Percentiles rank a stretch among this genome's conserved stretches.
These are phyloP conservation scores for Hemaris fuciformis DNA, from an alignment of 2,888 invertebrate genomes.

Conservation along the genomic window DNA sequence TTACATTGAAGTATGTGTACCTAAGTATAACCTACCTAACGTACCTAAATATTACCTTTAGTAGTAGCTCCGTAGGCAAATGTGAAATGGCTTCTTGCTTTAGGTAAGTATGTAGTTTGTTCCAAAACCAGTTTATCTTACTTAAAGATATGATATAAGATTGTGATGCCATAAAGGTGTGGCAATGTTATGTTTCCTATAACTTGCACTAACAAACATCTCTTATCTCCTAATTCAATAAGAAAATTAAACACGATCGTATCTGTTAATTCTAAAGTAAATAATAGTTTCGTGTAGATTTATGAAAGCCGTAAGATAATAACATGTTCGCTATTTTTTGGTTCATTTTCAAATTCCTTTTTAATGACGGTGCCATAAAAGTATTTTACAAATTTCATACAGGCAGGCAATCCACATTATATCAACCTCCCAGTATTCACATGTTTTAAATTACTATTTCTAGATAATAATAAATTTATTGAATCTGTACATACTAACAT, in stretches of 20 bases:
- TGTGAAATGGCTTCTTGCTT: not conserved
- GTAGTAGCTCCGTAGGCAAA: not conserved
- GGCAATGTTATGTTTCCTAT: not conserved
- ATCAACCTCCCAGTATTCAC: too few relatives aligned
- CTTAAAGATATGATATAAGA: not conserved
- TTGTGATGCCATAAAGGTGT: not conserved
- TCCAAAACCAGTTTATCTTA: not conserved
- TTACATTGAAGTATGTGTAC: too few relatives aligned
- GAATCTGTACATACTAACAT: too few relatives aligned
- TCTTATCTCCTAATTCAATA: slow-evolving; percentile 4
- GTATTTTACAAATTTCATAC: too few relatives aligned
- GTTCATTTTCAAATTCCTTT: not conserved
- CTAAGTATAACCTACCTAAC: too few relatives aligned
- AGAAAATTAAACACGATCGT: slow-evolving; percentile 15
- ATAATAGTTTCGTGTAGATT: not conserved
- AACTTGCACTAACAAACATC: not conserved
- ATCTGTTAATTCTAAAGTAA: not conserved
- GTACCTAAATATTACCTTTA: too few relatives aligned
- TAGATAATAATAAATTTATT: too few relatives aligned
- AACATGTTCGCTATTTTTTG: not conserved
- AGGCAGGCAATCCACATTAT: too few relatives aligned
- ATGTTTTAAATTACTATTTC: too few relatives aligned
- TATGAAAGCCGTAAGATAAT: not conserved
- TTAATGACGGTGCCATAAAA: too few relatives aligned
- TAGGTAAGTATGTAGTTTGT: not conserved